Evolutionary conservation across 30 jellyfish, hydroid and myxozoan genomes (phyloP), one percentile per base, ranked within the genome.

Genomic region (Aurelia coerulea): DNA sequence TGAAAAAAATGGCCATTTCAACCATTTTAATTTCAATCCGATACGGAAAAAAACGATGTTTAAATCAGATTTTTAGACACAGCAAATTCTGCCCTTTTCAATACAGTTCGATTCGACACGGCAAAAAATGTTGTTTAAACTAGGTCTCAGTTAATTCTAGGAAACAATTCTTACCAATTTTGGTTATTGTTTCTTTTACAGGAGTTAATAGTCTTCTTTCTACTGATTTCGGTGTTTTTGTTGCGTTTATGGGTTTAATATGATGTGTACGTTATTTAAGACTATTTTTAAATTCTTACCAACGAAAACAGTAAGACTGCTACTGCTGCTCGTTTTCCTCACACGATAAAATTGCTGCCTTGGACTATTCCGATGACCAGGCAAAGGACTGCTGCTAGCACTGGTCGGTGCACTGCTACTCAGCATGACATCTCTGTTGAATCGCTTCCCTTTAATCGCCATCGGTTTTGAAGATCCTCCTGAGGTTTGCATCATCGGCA

Each of bases 331-430:
- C 4, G 91, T 62, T 53, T 85, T 88, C 68, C 99, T 60, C 11
- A 82, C 97, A 9, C 95, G 92, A 68, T 80, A 83, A 75, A 93
- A 87, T 29, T 92, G 96, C 71, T 95, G 97, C 63, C 98, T 77
- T 52, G 95, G 96, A 46, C 96, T 78, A 74, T 86, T 84, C 62
- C 96, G 89, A 63, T 71, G 81, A 10, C 97, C 90, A 14, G 92
- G 98, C 86, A 84, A 68, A 8, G 98, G 98, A 73, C 98, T 93
- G 86, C 95, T 88, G 49, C 96, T 87, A 7, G 97, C 99, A 80
- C 97, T 88, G 17, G 90, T 80, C 18, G 97, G 96, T 2, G 98
- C 98, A 78, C 97, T 88, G 78, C 91, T 92, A 83, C 97, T 92
- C 76, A 88, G 51, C 74, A 84, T 46, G 33, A 70, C 66, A 51